phyloP scores from a whole-genome alignment of 2,797 vertebrate species.

The Hipposideros larvatus region DNA sequence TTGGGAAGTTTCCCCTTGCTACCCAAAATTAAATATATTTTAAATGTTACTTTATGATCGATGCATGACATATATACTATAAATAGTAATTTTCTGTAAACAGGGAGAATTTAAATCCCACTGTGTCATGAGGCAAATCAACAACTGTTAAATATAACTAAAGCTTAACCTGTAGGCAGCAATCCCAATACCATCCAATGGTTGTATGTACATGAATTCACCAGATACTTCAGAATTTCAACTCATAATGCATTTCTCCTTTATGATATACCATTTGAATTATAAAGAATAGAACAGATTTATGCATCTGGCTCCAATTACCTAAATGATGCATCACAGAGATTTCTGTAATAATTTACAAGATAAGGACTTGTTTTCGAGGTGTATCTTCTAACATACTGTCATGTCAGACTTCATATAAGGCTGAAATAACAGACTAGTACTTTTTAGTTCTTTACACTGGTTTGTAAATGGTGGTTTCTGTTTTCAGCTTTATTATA shows the following conservation, averaged over 20 bases:
- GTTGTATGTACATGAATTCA: background rate
- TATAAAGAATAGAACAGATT: background rate
- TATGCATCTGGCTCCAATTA: background rate
- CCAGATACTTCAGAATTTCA: background rate
- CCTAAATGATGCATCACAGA: background rate
- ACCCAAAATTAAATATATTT: background rate
- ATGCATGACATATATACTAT: background rate
- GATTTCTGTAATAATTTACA: background rate
- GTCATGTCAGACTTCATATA: constrained; percentile 36
- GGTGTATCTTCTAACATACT: background rate
- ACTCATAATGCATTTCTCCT: background rate
- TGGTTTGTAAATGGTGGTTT: background rate
- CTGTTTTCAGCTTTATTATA: constrained; percentile 19
- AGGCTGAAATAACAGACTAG: constrained; percentile 28
- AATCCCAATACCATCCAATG: background rate
- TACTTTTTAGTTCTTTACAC: constrained; percentile 10
- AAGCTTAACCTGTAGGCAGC: background rate
- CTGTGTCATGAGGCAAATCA: background rate
- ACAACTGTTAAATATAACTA: background rate
- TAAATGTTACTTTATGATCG: background rate
- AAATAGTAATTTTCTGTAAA: background rate
- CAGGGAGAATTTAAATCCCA: background rate
- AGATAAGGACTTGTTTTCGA: constrained; percentile 14
- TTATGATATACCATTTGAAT: background rate
- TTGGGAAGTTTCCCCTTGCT: background rate